Evolutionary conservation across 2,888 invertebrate genomes (phyloP).

Genomic region (Sarcophaga caerulescens): DNA sequence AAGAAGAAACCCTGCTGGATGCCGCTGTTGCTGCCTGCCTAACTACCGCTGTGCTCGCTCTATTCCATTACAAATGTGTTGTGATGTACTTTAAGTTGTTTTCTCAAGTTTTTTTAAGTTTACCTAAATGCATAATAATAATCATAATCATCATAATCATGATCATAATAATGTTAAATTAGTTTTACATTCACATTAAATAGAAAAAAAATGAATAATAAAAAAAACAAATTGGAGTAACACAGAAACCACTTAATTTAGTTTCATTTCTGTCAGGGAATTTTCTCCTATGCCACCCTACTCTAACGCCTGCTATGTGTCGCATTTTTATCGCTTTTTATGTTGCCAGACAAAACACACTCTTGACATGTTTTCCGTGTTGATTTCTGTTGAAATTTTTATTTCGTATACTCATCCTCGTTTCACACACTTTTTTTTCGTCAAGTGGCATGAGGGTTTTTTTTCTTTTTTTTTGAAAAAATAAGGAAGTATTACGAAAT

Average conservation of each 20-base stretch:
- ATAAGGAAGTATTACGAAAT: background rate
- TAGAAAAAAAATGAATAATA: conserved; percentile 5
- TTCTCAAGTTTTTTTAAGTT: conserved; percentile 58
- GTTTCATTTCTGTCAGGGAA: conserved; percentile 46
- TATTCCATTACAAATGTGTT: conserved; percentile 50
- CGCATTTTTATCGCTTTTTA: conserved; percentile 27
- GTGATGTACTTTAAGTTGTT: conserved; percentile 73
- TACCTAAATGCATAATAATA: conserved; percentile 59
- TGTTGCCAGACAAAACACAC: conserved; percentile 40
- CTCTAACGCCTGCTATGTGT: background rate
- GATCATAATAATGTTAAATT: conserved; percentile 50
- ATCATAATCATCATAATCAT: too few species aligned
- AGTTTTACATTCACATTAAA: conserved; percentile 33
- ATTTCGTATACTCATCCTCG: background rate
- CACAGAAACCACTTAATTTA: conserved; percentile 44
- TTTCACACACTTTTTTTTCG: background rate
- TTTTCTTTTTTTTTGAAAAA: background rate
- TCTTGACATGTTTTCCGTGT: conserved; percentile 40
- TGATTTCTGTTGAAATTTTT: background rate
- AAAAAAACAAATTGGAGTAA: background rate
- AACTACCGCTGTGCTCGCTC: background rate
- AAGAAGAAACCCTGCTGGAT: conserved; percentile 39
- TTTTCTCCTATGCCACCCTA: background rate
- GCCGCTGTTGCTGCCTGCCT: background rate
- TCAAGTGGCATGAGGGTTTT: background rate